Percentiles rank a stretch among this genome's conserved stretches.
phyloP scores from a whole-genome alignment of 2,888 invertebrate species.

The Drosophila infuscata region DNA sequence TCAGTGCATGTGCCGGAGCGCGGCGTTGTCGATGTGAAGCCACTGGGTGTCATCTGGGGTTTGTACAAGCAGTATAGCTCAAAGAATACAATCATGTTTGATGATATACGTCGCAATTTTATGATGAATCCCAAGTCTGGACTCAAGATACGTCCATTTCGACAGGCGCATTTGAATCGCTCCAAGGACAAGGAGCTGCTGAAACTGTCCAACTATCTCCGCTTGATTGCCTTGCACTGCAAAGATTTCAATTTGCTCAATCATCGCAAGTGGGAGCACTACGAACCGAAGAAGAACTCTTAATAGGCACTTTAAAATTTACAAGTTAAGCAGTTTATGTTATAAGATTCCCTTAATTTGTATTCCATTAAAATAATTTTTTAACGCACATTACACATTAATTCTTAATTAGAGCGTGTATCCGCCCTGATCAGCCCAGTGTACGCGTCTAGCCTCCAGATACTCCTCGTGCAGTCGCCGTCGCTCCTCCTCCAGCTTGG shows the following conservation, averaged over 20 bases:
- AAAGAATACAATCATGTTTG: constrained; percentile 99
- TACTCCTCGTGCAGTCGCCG: constrained; percentile 87
- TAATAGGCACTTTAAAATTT: constrained; percentile 17
- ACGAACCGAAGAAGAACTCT: constrained; percentile 84
- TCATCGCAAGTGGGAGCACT: constrained; percentile 96
- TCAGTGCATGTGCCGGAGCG: constrained; percentile 95
- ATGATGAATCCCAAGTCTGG: constrained; percentile 99
- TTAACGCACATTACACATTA: constrained; percentile 41
- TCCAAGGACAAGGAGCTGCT: constrained; percentile 93
- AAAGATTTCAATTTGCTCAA: constrained; percentile 94
- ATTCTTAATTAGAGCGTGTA: constrained; percentile 75
- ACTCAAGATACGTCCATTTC: constrained; percentile 94
- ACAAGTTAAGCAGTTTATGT: constrained; percentile 10
- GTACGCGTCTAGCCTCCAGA: constrained; percentile 89
- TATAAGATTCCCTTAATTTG: constrained; percentile 62
- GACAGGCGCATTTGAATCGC: constrained; percentile 95
- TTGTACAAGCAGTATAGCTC: constrained; percentile 94
- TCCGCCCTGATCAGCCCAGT: constrained; percentile 88
- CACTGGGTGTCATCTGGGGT: constrained; percentile 98
- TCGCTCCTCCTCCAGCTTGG: constrained; percentile 85
- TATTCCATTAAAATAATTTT: constrained; percentile 70
- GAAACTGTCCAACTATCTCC: constrained; percentile 92
- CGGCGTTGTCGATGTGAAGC: constrained; percentile 97
- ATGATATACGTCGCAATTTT: constrained; percentile 97
- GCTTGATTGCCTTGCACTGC: constrained; percentile 91